phyloP scores from a whole-genome alignment of 2,888 invertebrate genomes.

The Heliconius ismenius region DNA sequence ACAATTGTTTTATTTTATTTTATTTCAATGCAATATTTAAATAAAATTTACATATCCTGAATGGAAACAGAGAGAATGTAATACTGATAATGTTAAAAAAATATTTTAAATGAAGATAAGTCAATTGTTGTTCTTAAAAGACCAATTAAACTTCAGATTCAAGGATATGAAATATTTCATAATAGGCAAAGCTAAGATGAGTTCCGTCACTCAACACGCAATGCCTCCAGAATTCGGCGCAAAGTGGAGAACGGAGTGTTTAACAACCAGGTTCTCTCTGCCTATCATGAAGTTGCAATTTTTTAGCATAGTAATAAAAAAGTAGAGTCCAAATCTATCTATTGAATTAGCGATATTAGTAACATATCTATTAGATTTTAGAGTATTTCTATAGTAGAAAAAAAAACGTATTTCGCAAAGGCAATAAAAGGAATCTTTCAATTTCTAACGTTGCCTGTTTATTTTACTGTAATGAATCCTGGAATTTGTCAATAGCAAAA shows the following conservation, averaged over 20 bases:
- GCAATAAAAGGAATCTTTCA: not conserved
- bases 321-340: too few relatives aligned
- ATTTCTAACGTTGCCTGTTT: not conserved
- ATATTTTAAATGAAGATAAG: too few relatives aligned
- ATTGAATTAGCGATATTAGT: too few relatives aligned
- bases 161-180: not conserved
- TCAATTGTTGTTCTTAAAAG: too few relatives aligned
- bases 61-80: too few relatives aligned
- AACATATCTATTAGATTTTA: not conserved
- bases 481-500: constrained; percentile 33
- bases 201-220: not conserved
- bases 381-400: not conserved
- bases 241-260: not conserved
- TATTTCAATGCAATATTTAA: not conserved
- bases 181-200: not conserved
- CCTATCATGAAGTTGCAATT: not conserved
- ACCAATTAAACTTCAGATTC: too few relatives aligned
- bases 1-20: not conserved
- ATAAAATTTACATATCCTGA: not conserved
- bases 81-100: too few relatives aligned
- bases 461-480: constrained; percentile 19
- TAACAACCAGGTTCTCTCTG: not conserved
- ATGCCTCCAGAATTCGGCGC: not conserved
- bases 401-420: not conserved
- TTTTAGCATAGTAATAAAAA: too few relatives aligned